Base-by-base conservation (phyloP, 2,113 vertebrate genomes). In the Colossoma macropomum region DNA sequence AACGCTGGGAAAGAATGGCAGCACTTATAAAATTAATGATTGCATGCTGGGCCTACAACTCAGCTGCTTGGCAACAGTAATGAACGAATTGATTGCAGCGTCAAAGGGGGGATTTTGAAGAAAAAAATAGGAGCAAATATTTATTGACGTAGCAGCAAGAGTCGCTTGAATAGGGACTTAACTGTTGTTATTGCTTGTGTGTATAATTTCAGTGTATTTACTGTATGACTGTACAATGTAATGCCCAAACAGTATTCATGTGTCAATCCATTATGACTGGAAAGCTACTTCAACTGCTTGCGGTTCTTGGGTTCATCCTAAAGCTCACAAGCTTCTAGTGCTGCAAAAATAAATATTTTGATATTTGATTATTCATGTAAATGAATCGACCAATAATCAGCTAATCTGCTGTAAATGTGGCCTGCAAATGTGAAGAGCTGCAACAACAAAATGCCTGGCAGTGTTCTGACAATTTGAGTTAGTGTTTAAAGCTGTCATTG, bases 11-110 rank as follows among this genome's bases (percentile, higher is more conserved):
- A 71, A 68, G 60, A 80, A 76, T 52, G 78, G 65, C 50, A 66
- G 81, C 48, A 34, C 68, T 84, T 86, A 77, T 68, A 73, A 86
- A 86, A 81, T 86, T 38, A 80, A 77, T 71, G 62, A 80, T 73
- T 60, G 28, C 66, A 50, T 16, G 38, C 78, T 19, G 50, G 41
- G 78, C 72, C 72, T 50, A 34, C 71, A 80, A 66, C 60, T 52
- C 17, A 45, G 77, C 73, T 59, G 75, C 81, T 75, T 82, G 66
- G 76, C 76, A 68, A 76, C 74, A 70, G 66, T 77, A 80, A 75
- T 86, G 68, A 45, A 72, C 34, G 25, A 23, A 81, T 73, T 75
- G 78, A 81, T 84, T n/a, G 30, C 19, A 2, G 59, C 70, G n/a
- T 84, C 59, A 68, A 70, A 72, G 80, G 25, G 48, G 32, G 73